Base-by-base conservation (phyloP, 2,797 vertebrate genomes). In the Mormyrops attenuatus region DNA sequence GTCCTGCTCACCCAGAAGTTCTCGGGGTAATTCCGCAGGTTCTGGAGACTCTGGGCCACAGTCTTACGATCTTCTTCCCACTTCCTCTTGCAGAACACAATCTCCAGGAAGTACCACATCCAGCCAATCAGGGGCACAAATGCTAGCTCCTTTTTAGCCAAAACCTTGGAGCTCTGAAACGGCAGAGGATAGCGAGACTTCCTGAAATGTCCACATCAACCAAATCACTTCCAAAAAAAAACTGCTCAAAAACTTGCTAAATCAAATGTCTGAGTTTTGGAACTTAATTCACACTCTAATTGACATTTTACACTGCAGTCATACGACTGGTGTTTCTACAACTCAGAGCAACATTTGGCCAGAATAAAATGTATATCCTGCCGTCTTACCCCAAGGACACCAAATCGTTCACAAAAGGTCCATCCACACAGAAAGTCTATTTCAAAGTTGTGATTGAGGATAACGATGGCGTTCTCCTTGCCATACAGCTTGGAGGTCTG, bases 71-170 rank as follows among this genome's bases (percentile, higher is more conserved):
- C 99, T 38, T 99, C 97, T 89, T 99, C 98, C 98, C 99, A 99
- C 90, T 97, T 98, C 82, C 99, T 97, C 57, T 97, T 97, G 93
- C 98, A 99, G 94, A 99, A 99, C 53, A 99, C 98, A 1, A 99
- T 98, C 94, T 99, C 99, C 6, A 98, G 94, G 93, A 99, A 99
- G 94, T 98, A 98, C 99, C 99, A 99, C 98, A 99, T 99, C 98
- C 98, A 99, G 89, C 99, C 99, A 34, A 99, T 97, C 57, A 99
- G 88, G 0, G 99, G 99, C 52, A 99, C 94, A 13, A 97, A 99
- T 4, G 97, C 95, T 91, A 99, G 93, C 92, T 99, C 97, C 87
- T 98, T 97, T 94, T 99, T 99, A 80, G 98, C 98, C 89, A 99
- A 94, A 34, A 98, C 98, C 92, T 99, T 99, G 44, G 98, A 97